Evolutionary conservation across 2,888 invertebrate genomes (phyloP).

Genomic region (Diaphora mendica): DNA sequence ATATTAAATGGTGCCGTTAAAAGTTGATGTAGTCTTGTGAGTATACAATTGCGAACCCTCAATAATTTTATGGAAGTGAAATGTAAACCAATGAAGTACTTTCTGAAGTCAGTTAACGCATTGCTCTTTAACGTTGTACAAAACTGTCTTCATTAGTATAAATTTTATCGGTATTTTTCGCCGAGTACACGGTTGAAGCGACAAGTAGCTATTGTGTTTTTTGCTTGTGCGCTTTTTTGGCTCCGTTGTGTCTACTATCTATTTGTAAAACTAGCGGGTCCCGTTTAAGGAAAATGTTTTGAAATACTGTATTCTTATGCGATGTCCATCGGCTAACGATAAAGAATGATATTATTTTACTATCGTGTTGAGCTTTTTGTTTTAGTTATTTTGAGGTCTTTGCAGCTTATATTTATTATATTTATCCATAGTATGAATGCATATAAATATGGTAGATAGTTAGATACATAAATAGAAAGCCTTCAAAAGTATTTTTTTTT

Average conservation of each 20-base stretch:
- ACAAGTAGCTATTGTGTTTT: constrained; percentile 38
- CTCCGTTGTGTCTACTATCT: constrained; percentile 27
- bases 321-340: background rate
- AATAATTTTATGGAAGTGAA: no score
- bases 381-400: background rate
- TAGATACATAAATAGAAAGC: no score
- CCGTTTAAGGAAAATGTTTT: constrained; percentile 56
- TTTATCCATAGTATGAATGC: background rate
- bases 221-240: constrained; percentile 38
- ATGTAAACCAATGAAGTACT: constrained; percentile 11
- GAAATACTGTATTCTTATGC: constrained; percentile 18
- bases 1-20: no score
- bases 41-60: no score
- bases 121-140: constrained; percentile 28
- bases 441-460: no score
- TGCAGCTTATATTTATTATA: no score
- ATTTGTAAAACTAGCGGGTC: constrained; percentile 44
- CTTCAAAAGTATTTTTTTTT: no score
- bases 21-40: no score
- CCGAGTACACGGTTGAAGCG: constrained; percentile 14
- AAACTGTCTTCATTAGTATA: constrained; percentile 37
- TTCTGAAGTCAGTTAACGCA: constrained; percentile 23
- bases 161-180: constrained; percentile 35
- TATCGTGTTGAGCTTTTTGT: background rate
- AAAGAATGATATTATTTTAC: background rate